phyloP scores from a whole-genome alignment of 2,797 vertebrate species.

The Lates japonicus region DNA sequence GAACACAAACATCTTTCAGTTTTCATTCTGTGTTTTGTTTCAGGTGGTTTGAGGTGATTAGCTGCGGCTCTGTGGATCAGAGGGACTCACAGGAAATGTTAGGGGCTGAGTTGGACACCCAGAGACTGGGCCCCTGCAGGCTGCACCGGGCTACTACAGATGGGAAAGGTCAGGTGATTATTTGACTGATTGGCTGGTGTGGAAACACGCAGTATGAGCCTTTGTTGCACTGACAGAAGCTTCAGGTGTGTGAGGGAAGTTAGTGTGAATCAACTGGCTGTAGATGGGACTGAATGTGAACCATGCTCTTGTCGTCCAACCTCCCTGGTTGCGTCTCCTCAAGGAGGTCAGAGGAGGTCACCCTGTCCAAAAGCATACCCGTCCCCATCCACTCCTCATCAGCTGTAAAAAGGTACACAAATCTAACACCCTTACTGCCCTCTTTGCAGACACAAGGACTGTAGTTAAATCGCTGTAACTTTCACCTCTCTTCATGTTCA shows the following conservation, averaged over 20 bases:
- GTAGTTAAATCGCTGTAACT: no score
- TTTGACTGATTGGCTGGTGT: background rate
- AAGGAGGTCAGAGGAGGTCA: constrained; percentile 65
- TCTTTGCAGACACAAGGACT: background rate
- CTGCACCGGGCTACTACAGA: constrained; percentile 88
- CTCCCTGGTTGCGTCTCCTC: constrained; percentile 71
- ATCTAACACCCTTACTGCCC: background rate
- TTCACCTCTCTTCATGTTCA: no score
- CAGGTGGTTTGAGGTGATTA: constrained; percentile 93
- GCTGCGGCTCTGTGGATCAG: constrained; percentile 93
- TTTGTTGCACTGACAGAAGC: no score
- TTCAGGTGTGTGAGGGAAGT: no score
- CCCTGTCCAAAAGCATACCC: constrained; percentile 73
- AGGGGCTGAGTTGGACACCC: constrained; percentile 84
- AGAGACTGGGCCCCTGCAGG: constrained; percentile 94
- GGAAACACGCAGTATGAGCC: no score
- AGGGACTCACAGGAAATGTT: constrained; percentile 94
- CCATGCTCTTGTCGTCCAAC: constrained; percentile 36
- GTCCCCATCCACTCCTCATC: constrained; percentile 57
- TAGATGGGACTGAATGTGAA: background rate
- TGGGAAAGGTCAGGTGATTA: constrained; percentile 79
- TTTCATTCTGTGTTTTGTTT: constrained; percentile 38
- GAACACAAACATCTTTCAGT: no score
- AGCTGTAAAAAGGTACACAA: constrained; percentile 78
- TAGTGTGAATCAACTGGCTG: background rate